Evolutionary conservation across 2,113 vertebrate species (phyloP), one percentile per base, ranked within the genome.

Genomic region (Clarias magur): DNA sequence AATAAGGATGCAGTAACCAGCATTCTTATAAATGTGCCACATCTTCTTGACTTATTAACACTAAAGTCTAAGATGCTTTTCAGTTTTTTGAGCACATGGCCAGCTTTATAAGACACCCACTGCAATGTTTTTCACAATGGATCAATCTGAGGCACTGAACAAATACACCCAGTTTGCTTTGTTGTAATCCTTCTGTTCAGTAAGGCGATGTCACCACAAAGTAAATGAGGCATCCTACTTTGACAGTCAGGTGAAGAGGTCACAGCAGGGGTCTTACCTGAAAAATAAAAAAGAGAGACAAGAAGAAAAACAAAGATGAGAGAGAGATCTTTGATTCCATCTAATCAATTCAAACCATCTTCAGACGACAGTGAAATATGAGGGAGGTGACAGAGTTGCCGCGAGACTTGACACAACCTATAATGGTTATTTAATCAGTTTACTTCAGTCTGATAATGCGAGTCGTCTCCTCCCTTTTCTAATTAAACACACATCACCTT

Each of bases 221-320:
- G 48, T 57, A 87, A 82, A 73, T 68, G 83, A 82, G 12, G 7
- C n/a, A 60, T 84, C 86, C 80, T 88, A 91, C 89, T 89, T 76
- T 83, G 19, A 72, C 38, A 62, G 79, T 27, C 38, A 23, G 70
- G 48, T 34, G 65, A 83, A 62, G 27, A 53, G 17, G 53, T 7
- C 27, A 68, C 67, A 80, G 62, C 48, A 60, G 27, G 80, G 78
- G 57, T 82, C 88, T 90, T 91, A 91, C 90, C 91, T 92, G 83
- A 59, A 88, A 85, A 70, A 89, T 2, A 80, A 88, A 84, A 42
- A 19, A 81, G 79, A 80, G 65, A 88, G 13, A 89, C 5, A 53
- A 80, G 48, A 48, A 48, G 48, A 57, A 80, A 70, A 60, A 38
- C 30, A 17, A 72, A 10, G 34, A 72, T 80, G 53, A 86, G 82